These are phyloP conservation scores for Drepana arcuata DNA, from an alignment of 1,140 invertebrate genomes.

Conservation along the genomic window DNA sequence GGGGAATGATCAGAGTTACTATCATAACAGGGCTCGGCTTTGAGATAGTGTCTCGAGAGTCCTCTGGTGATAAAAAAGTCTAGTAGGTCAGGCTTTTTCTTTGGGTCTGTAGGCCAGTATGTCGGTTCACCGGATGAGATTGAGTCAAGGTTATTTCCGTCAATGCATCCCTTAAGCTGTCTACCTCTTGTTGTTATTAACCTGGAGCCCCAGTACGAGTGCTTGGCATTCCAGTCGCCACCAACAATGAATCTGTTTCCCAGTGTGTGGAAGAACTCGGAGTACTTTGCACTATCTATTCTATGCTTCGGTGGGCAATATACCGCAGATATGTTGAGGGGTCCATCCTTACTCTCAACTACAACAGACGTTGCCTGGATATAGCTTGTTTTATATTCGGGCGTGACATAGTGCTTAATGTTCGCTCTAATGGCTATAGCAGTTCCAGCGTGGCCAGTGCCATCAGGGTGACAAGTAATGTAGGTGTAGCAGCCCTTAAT, in stretches of 20 bases:
- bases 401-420: conserved; percentile 11
- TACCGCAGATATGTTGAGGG: conserved; percentile 13
- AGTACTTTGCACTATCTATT: conserved; percentile 6
- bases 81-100: conserved; percentile 41
- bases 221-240: conserved; percentile 61
- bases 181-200: conserved; percentile 12
- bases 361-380: conserved; percentile 12
- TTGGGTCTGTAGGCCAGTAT: conserved; percentile 45
- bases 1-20: conserved; percentile 11
- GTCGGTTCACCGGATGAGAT: conserved; percentile 40
- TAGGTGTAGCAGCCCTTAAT: conserved; percentile 5
- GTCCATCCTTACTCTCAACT: conserved; percentile 6
- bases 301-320: conserved; percentile 21
- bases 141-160: conserved; percentile 16
- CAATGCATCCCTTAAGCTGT: conserved; percentile 26
- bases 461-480: conserved; percentile 11
- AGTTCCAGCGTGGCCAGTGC: conserved; percentile 12
- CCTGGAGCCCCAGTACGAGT: conserved; percentile 48
- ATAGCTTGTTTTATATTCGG: conserved; percentile 6
- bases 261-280: conserved; percentile 8
- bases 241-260: conserved; percentile 14
- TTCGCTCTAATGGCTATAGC: conserved; percentile 5
- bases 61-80: conserved; percentile 41
- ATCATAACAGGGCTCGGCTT: conserved; percentile 11
- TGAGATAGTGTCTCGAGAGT: conserved; percentile 9